phyloP scores from a whole-genome alignment of 2,113 vertebrate species.

The Phylloscopus trochilus region DNA sequence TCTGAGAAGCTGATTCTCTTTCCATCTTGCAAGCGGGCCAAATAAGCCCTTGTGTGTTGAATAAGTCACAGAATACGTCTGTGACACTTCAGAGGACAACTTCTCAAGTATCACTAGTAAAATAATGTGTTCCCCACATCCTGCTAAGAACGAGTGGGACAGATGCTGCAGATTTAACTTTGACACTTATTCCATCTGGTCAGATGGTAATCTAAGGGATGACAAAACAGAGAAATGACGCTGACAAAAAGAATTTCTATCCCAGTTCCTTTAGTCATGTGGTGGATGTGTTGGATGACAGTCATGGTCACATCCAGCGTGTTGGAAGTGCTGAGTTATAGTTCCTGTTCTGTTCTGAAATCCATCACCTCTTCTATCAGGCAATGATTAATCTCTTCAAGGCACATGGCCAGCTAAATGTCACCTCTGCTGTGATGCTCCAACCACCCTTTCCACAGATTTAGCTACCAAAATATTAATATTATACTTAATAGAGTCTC shows the following conservation, averaged over 20 bases:
- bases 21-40: not conserved
- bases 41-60: not conserved
- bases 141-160: not conserved
- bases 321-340: not conserved
- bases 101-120: not conserved
- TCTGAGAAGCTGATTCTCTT: not conserved
- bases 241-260: not conserved
- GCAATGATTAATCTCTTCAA: not conserved
- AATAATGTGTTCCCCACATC: not conserved
- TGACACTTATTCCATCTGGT: not conserved
- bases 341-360: not conserved
- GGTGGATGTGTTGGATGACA: not conserved
- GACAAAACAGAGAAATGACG: not conserved
- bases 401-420: not conserved
- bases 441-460: not conserved
- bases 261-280: not conserved
- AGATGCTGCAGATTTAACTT: not conserved
- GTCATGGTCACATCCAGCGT: not conserved
- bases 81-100: not conserved
- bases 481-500: not conserved
- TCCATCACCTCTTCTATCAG: not conserved
- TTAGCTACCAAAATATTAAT: not conserved
- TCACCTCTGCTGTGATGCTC: not conserved
- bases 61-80: not conserved
- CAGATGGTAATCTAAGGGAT: not conserved